Conservation (phyloP, 2,888 invertebrate genomes). For the Tinea semifulvella region DNA sequence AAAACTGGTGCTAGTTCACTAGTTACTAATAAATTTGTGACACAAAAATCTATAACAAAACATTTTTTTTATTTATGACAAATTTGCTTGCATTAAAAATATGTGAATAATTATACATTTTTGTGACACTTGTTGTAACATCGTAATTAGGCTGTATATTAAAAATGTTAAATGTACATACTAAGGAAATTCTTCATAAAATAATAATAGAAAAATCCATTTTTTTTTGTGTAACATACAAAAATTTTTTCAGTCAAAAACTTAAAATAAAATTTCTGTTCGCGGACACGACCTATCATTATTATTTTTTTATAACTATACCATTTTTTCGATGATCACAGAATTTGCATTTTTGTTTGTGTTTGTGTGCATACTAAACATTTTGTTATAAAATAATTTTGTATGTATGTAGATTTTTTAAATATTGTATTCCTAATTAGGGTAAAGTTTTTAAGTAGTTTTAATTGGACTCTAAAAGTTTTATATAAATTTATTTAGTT, state of each 20-base stretch:
- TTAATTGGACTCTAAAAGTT: too few relatives aligned
- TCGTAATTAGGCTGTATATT: constrained; percentile 48
- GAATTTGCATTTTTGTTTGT: constrained; percentile 34
- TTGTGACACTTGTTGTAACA: constrained; percentile 15
- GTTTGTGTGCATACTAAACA: constrained; percentile 29
- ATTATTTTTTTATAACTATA: constrained; percentile 44
- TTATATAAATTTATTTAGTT: too few relatives aligned
- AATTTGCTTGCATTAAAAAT: too few relatives aligned
- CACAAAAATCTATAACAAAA: too few relatives aligned
- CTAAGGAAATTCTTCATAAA: constrained; percentile 59
- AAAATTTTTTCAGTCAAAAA: constrained; percentile 50
- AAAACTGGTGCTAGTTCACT: neutral
- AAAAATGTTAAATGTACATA: constrained; percentile 45
- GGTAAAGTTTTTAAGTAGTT: too few relatives aligned
- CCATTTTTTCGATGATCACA: constrained; percentile 61
- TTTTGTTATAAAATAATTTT: neutral
- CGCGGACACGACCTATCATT: constrained; percentile 38
- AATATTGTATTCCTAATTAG: too few relatives aligned
- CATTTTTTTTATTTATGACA: too few relatives aligned
- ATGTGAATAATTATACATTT: too few relatives aligned
- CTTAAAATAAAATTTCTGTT: constrained; percentile 50
- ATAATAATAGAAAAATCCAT: constrained; percentile 51
- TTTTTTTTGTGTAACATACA: constrained; percentile 38
- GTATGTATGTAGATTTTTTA: constrained; percentile 16
- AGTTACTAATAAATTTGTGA: too few relatives aligned